Evolutionary conservation across 2,888 invertebrate species (phyloP).

Genomic region (Ferdinandea cuprea): DNA sequence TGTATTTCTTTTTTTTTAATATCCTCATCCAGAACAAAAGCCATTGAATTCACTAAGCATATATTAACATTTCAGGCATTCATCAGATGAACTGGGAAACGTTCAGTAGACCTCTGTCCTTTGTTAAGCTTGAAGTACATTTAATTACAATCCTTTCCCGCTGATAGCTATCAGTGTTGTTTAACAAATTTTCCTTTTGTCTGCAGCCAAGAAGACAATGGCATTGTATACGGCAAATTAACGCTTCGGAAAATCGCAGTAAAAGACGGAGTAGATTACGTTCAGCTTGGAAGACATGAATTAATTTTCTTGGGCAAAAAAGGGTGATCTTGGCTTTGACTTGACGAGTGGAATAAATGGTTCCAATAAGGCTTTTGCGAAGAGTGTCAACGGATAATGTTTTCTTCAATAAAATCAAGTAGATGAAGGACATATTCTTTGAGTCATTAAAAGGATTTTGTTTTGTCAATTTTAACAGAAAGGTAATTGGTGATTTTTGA

Average conservation of each 20-base stretch:
- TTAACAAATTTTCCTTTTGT: neutral
- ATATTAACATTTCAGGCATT: constrained; percentile 16
- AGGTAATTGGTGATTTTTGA: too few relatives aligned
- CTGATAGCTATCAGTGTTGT: neutral
- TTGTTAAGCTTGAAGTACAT: neutral
- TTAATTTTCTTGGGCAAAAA: too few relatives aligned
- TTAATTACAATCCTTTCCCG: neutral
- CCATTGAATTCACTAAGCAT: constrained; percentile 28
- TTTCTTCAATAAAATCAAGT: too few relatives aligned
- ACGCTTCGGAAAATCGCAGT: neutral
- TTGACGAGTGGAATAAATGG: too few relatives aligned
- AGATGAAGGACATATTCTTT: too few relatives aligned
- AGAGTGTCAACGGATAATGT: too few relatives aligned
- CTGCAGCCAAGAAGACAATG: neutral
- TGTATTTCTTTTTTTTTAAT: neutral
- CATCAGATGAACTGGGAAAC: neutral
- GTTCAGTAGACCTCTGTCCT: too few relatives aligned
- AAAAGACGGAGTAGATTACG: neutral
- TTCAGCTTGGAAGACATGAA: neutral
- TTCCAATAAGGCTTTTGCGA: too few relatives aligned
- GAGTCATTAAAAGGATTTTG: too few relatives aligned
- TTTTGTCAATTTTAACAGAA: too few relatives aligned
- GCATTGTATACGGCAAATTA: neutral
- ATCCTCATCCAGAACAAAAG: constrained; percentile 1
- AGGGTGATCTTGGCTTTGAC: too few relatives aligned